These are phyloP conservation scores for Epinephelus cyanopodus DNA, from an alignment of 2,113 vertebrate species.

Conservation along the genomic window DNA sequence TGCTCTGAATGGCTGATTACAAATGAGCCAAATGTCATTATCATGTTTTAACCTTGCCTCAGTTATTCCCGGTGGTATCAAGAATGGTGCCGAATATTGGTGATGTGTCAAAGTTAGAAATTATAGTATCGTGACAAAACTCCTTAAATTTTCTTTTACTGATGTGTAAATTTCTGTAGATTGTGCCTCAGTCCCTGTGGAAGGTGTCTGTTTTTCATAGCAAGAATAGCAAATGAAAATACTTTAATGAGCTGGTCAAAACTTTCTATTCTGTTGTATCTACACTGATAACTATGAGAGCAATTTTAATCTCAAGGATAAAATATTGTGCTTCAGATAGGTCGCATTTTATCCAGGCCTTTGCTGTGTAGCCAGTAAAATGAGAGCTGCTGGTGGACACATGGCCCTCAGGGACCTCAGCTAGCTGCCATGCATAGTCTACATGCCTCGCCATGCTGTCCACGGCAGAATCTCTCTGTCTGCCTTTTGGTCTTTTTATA, in stretches of 20 bases:
- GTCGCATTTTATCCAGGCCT: background rate
- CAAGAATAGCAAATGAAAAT: background rate
- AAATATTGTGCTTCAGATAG: slow-evolving; percentile 1
- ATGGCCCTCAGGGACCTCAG: background rate
- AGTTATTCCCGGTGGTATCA: too few species aligned
- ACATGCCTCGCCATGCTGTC: slow-evolving; percentile 61
- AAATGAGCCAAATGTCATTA: too few species aligned
- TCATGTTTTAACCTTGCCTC: too few species aligned
- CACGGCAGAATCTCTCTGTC: slow-evolving; percentile 56
- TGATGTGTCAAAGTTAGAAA: too few species aligned
- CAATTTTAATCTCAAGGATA: background rate
- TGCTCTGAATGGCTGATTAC: too few species aligned
- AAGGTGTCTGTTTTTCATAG: background rate
- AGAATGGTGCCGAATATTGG: too few species aligned
- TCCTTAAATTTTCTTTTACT: background rate
- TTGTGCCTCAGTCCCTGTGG: background rate
- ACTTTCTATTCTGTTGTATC: background rate
- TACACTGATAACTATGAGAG: background rate
- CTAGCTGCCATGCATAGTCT: slow-evolving; percentile 51
- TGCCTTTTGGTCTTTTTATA: slow-evolving; percentile 73
- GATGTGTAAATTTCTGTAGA: background rate
- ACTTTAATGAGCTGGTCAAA: background rate
- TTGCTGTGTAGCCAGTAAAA: slow-evolving; percentile 28
- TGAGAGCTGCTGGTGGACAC: slow-evolving; percentile 2
- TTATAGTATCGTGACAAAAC: too few species aligned